Conservation (phyloP, 2,113 vertebrate species). For the Pelmatolapia mariae region DNA sequence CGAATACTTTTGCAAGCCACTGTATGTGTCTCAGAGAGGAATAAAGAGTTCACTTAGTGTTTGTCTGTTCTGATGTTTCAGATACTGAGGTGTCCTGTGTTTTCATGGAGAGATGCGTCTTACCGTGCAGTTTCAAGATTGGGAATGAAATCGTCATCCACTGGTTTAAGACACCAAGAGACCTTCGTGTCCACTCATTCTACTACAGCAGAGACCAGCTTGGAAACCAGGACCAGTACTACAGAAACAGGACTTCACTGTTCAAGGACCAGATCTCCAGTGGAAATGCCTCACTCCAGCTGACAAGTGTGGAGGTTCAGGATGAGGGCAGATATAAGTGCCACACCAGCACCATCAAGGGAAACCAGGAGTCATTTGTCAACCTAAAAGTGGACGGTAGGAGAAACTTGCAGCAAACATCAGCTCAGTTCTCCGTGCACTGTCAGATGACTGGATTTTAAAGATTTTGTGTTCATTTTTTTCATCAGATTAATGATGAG, state of each 20-base stretch:
- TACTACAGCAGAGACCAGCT: conserved; percentile 43
- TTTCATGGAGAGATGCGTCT: conserved; percentile 27
- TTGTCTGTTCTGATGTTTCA: not conserved
- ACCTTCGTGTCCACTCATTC: conserved; percentile 39
- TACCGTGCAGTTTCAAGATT: conserved; percentile 59
- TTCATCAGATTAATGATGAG: not conserved
- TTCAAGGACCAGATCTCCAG: conserved; percentile 34
- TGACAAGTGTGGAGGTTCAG: conserved; percentile 14
- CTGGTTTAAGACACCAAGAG: conserved; percentile 41
- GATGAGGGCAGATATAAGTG: conserved; percentile 68
- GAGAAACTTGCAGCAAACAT: not conserved
- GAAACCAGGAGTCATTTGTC: conserved; percentile 4
- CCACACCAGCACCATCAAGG: conserved; percentile 27
- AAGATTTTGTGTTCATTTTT: not conserved
- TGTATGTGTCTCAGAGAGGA: not conserved
- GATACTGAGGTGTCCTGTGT: not conserved
- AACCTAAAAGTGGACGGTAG: conserved; percentile 31
- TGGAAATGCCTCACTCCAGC: conserved; percentile 69
- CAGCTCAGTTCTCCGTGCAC: not conserved
- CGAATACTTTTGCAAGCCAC: no score
- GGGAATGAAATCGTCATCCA: conserved; percentile 53
- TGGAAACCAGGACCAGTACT: not conserved
- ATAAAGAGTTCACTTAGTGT: not conserved
- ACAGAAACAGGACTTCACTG: conserved; percentile 56
- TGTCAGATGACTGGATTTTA: not conserved